These are phyloP conservation scores for Choristoneura rosaceana DNA, from an alignment of 2,888 invertebrate species.

Conservation along the genomic window DNA sequence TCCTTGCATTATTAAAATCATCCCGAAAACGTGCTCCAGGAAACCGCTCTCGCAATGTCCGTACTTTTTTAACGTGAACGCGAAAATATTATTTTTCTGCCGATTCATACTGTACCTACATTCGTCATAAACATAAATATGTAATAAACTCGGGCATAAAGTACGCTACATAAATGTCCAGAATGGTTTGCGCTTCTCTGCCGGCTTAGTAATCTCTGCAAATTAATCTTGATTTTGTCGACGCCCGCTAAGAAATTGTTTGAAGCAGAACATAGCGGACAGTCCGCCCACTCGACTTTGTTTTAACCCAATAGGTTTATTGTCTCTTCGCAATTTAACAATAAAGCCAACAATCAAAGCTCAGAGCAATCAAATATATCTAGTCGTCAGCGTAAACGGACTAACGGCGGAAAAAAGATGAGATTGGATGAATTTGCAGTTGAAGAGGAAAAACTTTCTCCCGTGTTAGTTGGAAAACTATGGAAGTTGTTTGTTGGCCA, in stretches of 20 bases:
- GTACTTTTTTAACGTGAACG: constrained; percentile 12
- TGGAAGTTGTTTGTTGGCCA: constrained; percentile 12
- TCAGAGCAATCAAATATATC: constrained; percentile 13
- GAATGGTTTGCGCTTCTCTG: constrained; percentile 25
- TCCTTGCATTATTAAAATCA: constrained; percentile 27
- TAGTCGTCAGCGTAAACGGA: constrained; percentile 7
- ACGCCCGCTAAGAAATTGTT: constrained; percentile 39
- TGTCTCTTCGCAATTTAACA: constrained; percentile 31
- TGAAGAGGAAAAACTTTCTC: constrained; percentile 16
- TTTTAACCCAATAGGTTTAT: constrained; percentile 11
- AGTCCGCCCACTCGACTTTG: constrained; percentile 31
- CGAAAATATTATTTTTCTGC: constrained; percentile 1
- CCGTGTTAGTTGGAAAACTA: constrained; percentile 18
- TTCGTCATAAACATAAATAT: constrained; percentile 21
- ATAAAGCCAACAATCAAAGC: constrained; percentile 22
- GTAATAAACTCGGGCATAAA: constrained; percentile 3
- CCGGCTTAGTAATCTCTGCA: constrained; percentile 32
- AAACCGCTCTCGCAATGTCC: constrained; percentile 1
- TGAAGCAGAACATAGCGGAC: constrained; percentile 35
- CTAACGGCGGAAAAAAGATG: not conserved
- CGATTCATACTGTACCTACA: not conserved
- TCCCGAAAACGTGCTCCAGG: constrained; percentile 6
- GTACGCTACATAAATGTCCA: constrained; percentile 12
- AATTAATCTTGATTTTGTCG: constrained; percentile 41
- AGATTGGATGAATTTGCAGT: not conserved